Conservation (phyloP, 1,140 invertebrate species). For the Heliothis virescens region DNA sequence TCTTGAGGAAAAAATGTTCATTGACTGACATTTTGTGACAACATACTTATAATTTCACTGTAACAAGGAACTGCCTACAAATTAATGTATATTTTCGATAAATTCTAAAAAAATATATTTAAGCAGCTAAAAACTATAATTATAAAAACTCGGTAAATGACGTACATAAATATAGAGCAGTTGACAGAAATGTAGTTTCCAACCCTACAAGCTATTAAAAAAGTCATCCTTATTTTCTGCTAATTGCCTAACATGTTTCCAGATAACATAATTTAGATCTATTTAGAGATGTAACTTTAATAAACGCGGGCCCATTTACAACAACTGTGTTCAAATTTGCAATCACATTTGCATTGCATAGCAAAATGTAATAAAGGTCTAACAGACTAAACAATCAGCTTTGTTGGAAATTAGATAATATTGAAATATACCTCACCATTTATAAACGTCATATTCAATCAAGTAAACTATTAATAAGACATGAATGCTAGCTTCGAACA, state of each 20-base stretch:
- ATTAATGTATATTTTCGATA: too few relatives aligned
- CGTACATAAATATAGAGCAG: neutral
- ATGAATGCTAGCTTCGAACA: slow-evolving; percentile 46
- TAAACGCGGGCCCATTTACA: neutral
- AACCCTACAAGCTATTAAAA: neutral
- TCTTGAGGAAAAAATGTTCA: slow-evolving; percentile 16
- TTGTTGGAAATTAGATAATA: slow-evolving; percentile 45
- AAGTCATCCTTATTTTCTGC: neutral
- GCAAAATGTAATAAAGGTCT: slow-evolving; percentile 2
- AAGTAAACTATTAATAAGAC: slow-evolving; percentile 58
- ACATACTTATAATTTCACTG: neutral
- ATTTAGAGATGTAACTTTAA: slow-evolving; percentile 11
- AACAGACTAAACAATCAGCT: slow-evolving; percentile 29
- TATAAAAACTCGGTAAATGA: neutral
- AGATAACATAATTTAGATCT: slow-evolving; percentile 6
- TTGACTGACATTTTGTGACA: slow-evolving; percentile 7
- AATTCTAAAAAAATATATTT: too few relatives aligned
- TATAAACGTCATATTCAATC: slow-evolving; percentile 59
- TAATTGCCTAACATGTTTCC: slow-evolving; percentile 22
- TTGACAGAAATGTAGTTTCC: neutral
- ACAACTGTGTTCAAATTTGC: slow-evolving; percentile 4
- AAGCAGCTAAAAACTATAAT: too few relatives aligned
- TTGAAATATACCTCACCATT: slow-evolving; percentile 48
- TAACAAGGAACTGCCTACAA: neutral
- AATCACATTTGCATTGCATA: slow-evolving; percentile 20